Conservation (phyloP, 1,140 invertebrate species). For the Steinernema khuongi region DNA sequence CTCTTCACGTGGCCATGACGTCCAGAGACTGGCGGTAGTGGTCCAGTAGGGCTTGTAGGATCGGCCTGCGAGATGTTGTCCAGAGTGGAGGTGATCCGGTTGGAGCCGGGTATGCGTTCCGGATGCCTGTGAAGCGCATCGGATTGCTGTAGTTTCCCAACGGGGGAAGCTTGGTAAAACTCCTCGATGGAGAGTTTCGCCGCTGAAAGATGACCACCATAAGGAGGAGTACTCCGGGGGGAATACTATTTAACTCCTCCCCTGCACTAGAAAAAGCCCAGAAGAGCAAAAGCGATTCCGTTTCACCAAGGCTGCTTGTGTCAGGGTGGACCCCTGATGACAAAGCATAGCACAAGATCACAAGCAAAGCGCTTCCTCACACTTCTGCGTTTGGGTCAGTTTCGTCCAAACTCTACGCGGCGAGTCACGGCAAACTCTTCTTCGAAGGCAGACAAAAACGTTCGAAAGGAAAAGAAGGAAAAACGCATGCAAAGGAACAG, state of each 20-base stretch:
- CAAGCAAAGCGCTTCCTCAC: too few species aligned
- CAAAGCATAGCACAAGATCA: too few species aligned
- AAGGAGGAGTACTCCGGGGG: background rate
- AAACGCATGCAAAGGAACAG: too few species aligned
- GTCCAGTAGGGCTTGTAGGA: background rate
- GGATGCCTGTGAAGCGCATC: slow-evolving; percentile 72
- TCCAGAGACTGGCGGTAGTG: background rate
- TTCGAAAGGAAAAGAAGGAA: too few species aligned
- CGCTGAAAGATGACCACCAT: slow-evolving; percentile 41
- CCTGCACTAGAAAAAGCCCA: background rate
- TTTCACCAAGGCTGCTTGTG: too few species aligned
- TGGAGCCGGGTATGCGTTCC: slow-evolving; percentile 77
- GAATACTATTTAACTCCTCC: background rate
- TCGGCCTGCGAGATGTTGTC: slow-evolving; percentile 57
- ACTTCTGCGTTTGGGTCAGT: too few species aligned
- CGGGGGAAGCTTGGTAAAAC: slow-evolving; percentile 55
- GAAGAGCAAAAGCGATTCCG: too few species aligned
- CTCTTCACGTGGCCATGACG: slow-evolving; percentile 70
- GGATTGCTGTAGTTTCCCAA: slow-evolving; percentile 48
- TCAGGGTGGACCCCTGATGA: too few species aligned
- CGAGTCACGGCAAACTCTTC: too few species aligned
- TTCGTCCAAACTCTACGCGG: too few species aligned
- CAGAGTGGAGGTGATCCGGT: slow-evolving; percentile 59
- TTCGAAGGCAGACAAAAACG: too few species aligned
- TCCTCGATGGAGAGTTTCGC: slow-evolving; percentile 57